phyloP scores from a whole-genome alignment of 1,140 invertebrate genomes.

The Carposina sasakii region DNA sequence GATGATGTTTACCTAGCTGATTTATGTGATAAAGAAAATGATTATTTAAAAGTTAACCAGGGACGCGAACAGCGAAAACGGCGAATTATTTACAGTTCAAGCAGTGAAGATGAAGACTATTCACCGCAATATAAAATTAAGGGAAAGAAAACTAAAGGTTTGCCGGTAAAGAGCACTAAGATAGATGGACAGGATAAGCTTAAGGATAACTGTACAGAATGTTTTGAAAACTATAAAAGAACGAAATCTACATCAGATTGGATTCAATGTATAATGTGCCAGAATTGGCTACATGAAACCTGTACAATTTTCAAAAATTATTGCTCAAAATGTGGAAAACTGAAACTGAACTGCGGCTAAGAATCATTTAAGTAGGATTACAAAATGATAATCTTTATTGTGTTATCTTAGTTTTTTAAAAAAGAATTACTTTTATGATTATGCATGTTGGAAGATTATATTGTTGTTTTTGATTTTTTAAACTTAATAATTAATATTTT shows the following conservation, averaged over 20 bases:
- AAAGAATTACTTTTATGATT: slow-evolving; percentile 3
- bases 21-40: slow-evolving; percentile 15
- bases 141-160: slow-evolving; percentile 7
- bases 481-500: too few species aligned
- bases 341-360: slow-evolving; percentile 5
- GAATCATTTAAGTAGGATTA: slow-evolving; percentile 3
- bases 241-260: slow-evolving; percentile 33
- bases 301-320: slow-evolving; percentile 21
- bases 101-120: too few species aligned
- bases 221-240: slow-evolving; percentile 24
- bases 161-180: slow-evolving; percentile 17
- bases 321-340: slow-evolving; percentile 23
- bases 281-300: slow-evolving; percentile 25
- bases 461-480: too few species aligned
- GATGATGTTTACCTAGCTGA: slow-evolving; percentile 9
- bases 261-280: slow-evolving; percentile 25
- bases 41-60: too few species aligned
- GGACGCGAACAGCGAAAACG: too few species aligned
- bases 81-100: too few species aligned
- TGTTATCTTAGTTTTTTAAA: background rate
- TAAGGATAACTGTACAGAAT: slow-evolving; percentile 25
- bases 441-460: too few species aligned
- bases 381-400: background rate
- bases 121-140: slow-evolving; percentile 12
- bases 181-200: slow-evolving; percentile 17